phyloP scores from a whole-genome alignment of 2,797 vertebrate genomes.

The Alca torda region DNA sequence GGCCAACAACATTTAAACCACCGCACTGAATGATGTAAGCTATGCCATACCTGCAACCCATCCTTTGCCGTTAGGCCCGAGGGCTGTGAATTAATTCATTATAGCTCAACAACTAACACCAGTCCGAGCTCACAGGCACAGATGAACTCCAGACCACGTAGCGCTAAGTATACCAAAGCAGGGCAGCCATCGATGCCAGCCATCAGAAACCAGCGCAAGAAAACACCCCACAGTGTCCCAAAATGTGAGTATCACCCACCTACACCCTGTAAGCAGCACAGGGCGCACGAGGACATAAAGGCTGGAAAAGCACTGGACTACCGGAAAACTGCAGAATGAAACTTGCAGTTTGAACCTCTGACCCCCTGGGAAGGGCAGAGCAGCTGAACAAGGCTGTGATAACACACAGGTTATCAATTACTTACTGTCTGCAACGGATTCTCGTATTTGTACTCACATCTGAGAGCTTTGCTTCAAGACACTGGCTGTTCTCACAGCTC shows the following conservation, averaged over 20 bases:
- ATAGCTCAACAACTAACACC: not conserved
- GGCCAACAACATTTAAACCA: not conserved
- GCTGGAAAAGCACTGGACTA: not conserved
- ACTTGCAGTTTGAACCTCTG: not conserved
- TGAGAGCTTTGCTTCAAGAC: not conserved
- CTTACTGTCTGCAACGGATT: not conserved
- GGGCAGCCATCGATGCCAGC: not conserved
- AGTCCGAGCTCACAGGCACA: not conserved
- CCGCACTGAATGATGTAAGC: not conserved
- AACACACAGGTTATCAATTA: not conserved
- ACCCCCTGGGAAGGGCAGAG: not conserved
- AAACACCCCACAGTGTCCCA: fast-evolving
- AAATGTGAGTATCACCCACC: fast-evolving
- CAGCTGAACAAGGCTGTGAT: not conserved
- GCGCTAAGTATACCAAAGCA: fast-evolving
- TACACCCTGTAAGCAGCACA: fast-evolving
- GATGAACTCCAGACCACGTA: fast-evolving
- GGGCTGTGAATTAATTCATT: not conserved
- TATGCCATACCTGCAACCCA: not conserved
- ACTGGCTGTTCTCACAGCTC: not conserved
- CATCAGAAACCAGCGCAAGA: not conserved
- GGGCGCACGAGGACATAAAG: fast-evolving
- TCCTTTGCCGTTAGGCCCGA: fast-evolving
- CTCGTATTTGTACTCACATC: not conserved
- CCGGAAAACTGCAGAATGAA: not conserved